Evolutionary conservation across 2,113 vertebrate species (phyloP), one percentile per base, ranked within the genome.

Genomic region (Phylloscopus whistleri): DNA sequence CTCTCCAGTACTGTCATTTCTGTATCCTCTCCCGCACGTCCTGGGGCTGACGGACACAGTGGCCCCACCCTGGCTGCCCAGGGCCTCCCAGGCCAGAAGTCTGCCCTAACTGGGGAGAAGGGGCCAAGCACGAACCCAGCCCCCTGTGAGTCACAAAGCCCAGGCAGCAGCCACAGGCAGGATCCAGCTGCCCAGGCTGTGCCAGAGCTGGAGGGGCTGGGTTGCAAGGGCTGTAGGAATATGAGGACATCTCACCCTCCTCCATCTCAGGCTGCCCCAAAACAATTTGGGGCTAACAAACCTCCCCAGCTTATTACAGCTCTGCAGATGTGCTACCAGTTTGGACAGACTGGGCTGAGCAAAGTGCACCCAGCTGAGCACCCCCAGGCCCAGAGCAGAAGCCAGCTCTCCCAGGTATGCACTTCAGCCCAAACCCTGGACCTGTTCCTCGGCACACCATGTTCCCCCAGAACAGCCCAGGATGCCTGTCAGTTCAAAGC

Each of bases 401-500:
- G 43, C 53, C 11, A 0, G 20, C 60, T 82, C 56, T 43, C 31
- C 3, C 11, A 35, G 27, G 22, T 43, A 26, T 0, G 0, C 13
- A 15, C n/a, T 51, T 60, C 35, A 59, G 11, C 14, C 30, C 1
- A 0, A 80, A 46, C 8, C 21, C n/a, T 0, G 0, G 12, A 16
- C n/a, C 51, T 2, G 7, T 1, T 76, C 26, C 59, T 55, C 8
- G 13, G 48, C 53, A 74, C 48, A 20, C 10, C 0, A 0, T 0
- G 1, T 7, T 11, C 33, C 44, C 63, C 10, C 20, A 9, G 35
- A 5, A 85, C 10, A 51, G 63, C 70, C 83, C 14, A 13, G 26
- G 58, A 24, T 2, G 2, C 33, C 53, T 6, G 3, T 41, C 63
- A 60, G 76, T 49, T 72, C 58, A 16, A 31, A 41, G 33, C 10